Percentiles rank a stretch among this genome's conserved stretches.
These are phyloP conservation scores for Enteromius thamalakanensis DNA, from an alignment of 2,797 vertebrate species.

Conservation along the genomic window DNA sequence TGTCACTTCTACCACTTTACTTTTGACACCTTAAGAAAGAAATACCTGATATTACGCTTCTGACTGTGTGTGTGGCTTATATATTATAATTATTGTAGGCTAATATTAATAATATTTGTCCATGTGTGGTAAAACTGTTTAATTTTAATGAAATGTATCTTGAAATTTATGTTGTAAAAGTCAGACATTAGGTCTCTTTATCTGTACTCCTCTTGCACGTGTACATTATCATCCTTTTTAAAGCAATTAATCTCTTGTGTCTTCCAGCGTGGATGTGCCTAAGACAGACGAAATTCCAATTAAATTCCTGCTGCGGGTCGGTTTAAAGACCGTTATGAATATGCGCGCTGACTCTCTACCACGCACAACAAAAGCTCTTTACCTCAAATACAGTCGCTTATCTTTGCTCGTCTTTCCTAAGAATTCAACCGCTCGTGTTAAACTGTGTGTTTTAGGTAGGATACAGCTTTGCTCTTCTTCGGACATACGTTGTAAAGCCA, in stretches of 20 bases:
- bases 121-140: neutral
- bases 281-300: conserved; percentile 74
- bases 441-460: neutral
- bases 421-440: neutral
- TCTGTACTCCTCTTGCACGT: conserved; percentile 56
- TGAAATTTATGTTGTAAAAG: neutral
- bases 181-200: conserved; percentile 25
- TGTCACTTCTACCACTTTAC: neutral
- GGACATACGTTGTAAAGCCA: conserved; percentile 63
- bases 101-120: neutral
- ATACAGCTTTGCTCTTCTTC: neutral
- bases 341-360: conserved; percentile 61
- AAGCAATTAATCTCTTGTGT: conserved; percentile 61
- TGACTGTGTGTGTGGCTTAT: neutral
- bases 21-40: neutral
- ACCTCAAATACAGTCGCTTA: conserved; percentile 28
- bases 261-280: conserved; percentile 62
- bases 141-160: neutral
- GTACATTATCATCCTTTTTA: conserved; percentile 48
- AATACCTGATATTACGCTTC: neutral
- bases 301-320: conserved; percentile 74
- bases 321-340: conserved; percentile 66
- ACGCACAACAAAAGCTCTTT: conserved; percentile 57
- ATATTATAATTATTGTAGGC: neutral
- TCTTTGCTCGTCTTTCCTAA: conserved; percentile 6